Evolutionary conservation across 2,888 invertebrate genomes (phyloP).

Genomic region (Alviniconcha strummeri): DNA sequence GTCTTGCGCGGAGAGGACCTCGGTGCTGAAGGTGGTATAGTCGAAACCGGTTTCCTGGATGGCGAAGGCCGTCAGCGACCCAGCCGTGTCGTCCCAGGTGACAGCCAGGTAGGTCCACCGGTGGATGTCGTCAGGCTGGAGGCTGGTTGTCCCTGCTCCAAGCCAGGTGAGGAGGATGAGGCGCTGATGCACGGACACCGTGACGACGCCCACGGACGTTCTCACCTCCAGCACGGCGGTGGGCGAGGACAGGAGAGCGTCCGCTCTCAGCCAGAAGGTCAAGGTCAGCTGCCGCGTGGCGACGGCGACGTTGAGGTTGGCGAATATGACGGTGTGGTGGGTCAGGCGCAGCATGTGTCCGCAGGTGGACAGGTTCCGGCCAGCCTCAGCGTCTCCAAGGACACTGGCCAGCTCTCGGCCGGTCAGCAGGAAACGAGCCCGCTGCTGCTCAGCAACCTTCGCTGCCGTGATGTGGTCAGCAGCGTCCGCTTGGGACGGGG

Average conservation of each 20-base stretch:
- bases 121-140: background rate
- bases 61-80: slow-evolving; percentile 34
- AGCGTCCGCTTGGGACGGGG: slow-evolving; percentile 24
- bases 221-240: slow-evolving; percentile 29
- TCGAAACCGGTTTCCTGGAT: slow-evolving; percentile 36
- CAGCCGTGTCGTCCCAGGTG: slow-evolving; percentile 35
- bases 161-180: slow-evolving; percentile 28
- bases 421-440: slow-evolving; percentile 35
- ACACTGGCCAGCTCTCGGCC: slow-evolving; percentile 32
- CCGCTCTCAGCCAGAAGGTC: slow-evolving; percentile 23
- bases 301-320: slow-evolving; percentile 23
- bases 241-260: background rate
- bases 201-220: slow-evolving; percentile 15
- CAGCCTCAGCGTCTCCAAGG: slow-evolving; percentile 28
- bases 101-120: slow-evolving; percentile 40
- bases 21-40: slow-evolving; percentile 30
- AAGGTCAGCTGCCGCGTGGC: slow-evolving; percentile 34
- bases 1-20: background rate
- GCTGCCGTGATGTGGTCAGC: slow-evolving; percentile 33
- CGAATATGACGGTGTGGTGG: slow-evolving; percentile 34
- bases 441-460: slow-evolving; percentile 43
- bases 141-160: slow-evolving; percentile 28
- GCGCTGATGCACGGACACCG: background rate
- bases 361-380: slow-evolving; percentile 44
- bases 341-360: slow-evolving; percentile 47